A percentile compares a stretch with the other conserved stretches of the same genome.
phyloP scores from a whole-genome alignment of 2,797 vertebrate species.

The Fundulus diaphanus region DNA sequence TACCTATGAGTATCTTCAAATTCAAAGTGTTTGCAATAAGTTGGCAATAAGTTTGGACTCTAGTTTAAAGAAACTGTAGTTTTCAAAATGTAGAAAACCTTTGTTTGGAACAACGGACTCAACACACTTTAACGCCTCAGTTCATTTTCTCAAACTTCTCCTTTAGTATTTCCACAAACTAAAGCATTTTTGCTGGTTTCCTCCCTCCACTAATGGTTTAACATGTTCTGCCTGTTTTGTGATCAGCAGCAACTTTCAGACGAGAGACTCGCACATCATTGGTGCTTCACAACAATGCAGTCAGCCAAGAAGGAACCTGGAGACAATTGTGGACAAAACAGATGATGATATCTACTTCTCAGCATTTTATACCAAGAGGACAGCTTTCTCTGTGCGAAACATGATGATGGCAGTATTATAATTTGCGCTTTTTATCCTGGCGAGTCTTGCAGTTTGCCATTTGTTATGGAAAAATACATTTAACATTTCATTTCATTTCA shows the following conservation, averaged over 20 bases:
- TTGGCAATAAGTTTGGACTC: too few relatives aligned
- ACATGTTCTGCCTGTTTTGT: neutral
- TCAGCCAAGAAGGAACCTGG: neutral
- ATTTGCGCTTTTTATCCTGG: neutral
- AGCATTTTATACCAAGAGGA: neutral
- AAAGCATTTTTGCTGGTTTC: neutral
- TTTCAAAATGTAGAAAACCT: too few relatives aligned
- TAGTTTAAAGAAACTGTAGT: too few relatives aligned
- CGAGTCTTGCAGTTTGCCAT: neutral
- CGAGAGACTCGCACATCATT: neutral
- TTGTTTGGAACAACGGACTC: neutral
- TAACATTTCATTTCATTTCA: too few relatives aligned
- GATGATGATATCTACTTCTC: neutral
- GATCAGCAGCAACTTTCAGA: neutral
- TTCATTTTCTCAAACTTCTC: neutral
- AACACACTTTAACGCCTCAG: neutral
- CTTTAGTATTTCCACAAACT: neutral
- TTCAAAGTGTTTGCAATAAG: too few relatives aligned
- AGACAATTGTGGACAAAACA: neutral
- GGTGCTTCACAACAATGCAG: neutral
- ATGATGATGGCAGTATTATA: neutral
- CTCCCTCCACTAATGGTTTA: neutral
- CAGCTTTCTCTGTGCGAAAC: neutral
- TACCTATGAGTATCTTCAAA: too few relatives aligned
- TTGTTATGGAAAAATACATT: too few relatives aligned